phyloP scores from a whole-genome alignment of 2,113 vertebrate genomes.

The Myanophis thanlyinensis region DNA sequence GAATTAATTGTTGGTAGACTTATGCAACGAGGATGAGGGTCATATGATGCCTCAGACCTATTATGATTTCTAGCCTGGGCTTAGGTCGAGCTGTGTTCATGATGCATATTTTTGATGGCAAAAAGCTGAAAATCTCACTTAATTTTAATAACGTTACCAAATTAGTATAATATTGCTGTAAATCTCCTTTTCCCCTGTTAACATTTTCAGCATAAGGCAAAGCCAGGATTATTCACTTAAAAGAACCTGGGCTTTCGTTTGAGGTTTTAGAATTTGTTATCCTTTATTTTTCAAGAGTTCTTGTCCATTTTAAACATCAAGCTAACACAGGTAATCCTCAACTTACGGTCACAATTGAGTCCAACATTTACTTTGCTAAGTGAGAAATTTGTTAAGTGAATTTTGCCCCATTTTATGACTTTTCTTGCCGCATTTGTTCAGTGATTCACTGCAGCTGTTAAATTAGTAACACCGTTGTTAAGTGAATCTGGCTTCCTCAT shows the following conservation, averaged over 20 bases:
- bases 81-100: background rate
- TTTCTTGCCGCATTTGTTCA: background rate
- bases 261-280: background rate
- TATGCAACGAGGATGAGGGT: background rate
- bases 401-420: background rate
- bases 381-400: background rate
- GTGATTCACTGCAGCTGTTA: background rate
- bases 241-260: background rate
- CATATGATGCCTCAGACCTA: background rate
- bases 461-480: background rate
- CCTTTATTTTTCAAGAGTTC: background rate
- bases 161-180: background rate
- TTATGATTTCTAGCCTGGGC: background rate
- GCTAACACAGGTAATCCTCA: background rate
- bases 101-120: background rate
- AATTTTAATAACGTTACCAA: background rate
- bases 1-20: background rate
- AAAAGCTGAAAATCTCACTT: background rate
- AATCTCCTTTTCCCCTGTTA: background rate
- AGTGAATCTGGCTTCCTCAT: background rate
- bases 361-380: background rate
- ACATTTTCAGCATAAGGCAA: background rate
- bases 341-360: background rate
- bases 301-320: background rate
- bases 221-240: background rate